Evolutionary conservation across 2,797 vertebrate species (phyloP).

Genomic region (Tangara arthus): DNA sequence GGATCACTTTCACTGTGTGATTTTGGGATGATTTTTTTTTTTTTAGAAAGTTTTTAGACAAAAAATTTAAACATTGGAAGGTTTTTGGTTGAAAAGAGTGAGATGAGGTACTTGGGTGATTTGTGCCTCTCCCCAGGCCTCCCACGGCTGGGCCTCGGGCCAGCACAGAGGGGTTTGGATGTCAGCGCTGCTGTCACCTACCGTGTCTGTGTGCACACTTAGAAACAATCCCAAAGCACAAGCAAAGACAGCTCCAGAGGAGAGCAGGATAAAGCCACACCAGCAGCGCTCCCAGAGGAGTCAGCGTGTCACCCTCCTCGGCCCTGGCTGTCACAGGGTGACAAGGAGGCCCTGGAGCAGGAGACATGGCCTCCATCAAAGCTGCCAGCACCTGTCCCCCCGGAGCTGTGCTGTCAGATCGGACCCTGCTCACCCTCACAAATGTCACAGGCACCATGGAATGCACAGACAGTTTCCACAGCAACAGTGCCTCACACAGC

Average conservation of each 20-base stretch:
- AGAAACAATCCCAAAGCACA: neutral
- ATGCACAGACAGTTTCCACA: neutral
- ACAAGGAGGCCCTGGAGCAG: neutral
- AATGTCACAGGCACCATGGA: neutral
- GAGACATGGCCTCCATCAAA: fast-evolving
- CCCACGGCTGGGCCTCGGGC: fast-evolving
- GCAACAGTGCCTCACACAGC: neutral
- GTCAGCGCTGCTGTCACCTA: neutral
- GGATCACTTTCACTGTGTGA: neutral
- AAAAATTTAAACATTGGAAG: fast-evolving
- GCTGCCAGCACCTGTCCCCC: neutral
- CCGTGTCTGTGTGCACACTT: fast-evolving
- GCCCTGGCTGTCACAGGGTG: neutral
- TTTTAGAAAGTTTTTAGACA: neutral
- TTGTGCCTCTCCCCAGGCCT: neutral
- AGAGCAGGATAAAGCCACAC: neutral
- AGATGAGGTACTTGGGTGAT: neutral
- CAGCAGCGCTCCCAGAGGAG: fast-evolving
- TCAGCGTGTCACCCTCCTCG: neutral
- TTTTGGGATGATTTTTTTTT: neutral
- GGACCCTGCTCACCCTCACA: fast-evolving
- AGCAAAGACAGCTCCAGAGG: neutral
- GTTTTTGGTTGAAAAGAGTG: neutral
- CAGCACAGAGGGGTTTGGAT: fast-evolving
- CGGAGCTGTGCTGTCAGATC: neutral